A percentile compares a stretch with the other conserved stretches of the same genome.
Conservation (phyloP, 2,113 vertebrate species). For the Erythrolamprus reginae region DNA sequence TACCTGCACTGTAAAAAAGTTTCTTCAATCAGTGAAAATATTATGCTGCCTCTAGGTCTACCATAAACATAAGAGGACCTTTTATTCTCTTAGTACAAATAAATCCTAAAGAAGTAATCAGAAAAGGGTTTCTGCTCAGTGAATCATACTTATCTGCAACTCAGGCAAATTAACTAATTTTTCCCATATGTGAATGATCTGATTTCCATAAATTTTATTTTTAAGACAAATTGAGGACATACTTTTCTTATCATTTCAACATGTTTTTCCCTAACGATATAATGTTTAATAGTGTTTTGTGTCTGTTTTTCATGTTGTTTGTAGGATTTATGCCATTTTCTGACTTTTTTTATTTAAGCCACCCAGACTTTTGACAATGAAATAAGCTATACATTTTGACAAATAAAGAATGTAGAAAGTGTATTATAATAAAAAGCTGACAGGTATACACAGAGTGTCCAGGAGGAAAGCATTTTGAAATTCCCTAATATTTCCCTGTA, state of each 20-base stretch:
- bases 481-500: no score
- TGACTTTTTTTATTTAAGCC: not conserved
- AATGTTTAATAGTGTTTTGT: not conserved
- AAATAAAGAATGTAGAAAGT: not conserved
- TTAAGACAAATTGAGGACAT: not conserved
- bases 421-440: not conserved
- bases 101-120: not conserved
- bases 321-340: not conserved
- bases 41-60: not conserved
- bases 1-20: not conserved
- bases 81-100: not conserved
- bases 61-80: not conserved
- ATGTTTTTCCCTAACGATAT: not conserved
- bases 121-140: not conserved
- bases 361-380: not conserved
- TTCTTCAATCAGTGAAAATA: not conserved
- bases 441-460: no score
- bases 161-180: not conserved
- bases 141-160: not conserved
- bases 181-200: not conserved
- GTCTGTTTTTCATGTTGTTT: not conserved
- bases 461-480: no score
- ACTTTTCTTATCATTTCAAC: not conserved
- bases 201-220: not conserved
- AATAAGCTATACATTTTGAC: not conserved